Evolutionary conservation across 2,797 vertebrate genomes (phyloP).

Genomic region (Meriones psammophilus): DNA sequence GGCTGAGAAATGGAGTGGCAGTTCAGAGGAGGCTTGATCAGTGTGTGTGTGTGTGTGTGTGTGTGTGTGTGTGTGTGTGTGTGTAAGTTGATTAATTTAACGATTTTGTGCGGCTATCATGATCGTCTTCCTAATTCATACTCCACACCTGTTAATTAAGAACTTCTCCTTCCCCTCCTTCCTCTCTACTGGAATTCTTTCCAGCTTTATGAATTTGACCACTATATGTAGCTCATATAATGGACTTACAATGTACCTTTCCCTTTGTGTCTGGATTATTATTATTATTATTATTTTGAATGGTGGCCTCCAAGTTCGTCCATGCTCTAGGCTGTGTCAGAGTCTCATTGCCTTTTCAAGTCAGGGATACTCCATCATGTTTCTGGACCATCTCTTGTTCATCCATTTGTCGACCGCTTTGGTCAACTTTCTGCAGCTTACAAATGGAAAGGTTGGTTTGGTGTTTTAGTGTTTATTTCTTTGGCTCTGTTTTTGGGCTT

Average conservation of each 20-base stretch:
- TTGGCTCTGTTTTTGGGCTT: neutral
- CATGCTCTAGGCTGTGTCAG: neutral
- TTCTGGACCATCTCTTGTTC: neutral
- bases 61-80: neutral
- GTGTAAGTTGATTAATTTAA: neutral
- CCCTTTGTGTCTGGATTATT: neutral
- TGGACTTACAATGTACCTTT: neutral
- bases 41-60: neutral
- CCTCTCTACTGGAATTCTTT: neutral
- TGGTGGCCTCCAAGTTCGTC: neutral
- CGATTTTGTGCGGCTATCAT: neutral
- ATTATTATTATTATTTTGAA: constrained; percentile 39
- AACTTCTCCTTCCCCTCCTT: too few relatives aligned
- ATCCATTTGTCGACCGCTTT: neutral
- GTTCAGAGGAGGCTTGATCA: neutral
- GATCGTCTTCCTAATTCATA: neutral
- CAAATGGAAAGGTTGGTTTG: neutral
- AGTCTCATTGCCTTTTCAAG: neutral
- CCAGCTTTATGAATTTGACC: constrained; percentile 2
- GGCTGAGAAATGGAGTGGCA: neutral
- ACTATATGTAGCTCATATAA: neutral
- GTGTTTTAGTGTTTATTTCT: neutral
- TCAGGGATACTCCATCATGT: neutral
- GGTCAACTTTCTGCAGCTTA: neutral
- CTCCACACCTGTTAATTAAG: neutral